phyloP scores from a whole-genome alignment of 2,113 vertebrate genomes.

The Tychaedon coryphoeus region DNA sequence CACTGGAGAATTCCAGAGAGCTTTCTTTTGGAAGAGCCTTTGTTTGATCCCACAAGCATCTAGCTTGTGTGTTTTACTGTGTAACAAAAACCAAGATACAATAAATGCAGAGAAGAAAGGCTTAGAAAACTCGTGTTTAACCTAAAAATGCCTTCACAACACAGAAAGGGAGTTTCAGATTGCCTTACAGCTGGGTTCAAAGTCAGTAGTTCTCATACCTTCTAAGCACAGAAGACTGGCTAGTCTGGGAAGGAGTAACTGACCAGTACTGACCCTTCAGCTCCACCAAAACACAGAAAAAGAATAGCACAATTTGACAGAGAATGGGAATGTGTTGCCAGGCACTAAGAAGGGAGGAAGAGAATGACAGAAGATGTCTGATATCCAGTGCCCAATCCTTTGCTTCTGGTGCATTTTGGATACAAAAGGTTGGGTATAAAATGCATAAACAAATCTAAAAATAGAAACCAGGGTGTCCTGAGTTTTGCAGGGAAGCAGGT shows the following conservation, averaged over 20 bases:
- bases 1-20: background rate
- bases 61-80: background rate
- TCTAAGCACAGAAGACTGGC: background rate
- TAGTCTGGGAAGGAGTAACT: background rate
- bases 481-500: background rate
- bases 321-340: background rate
- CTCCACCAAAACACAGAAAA: background rate
- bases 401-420: background rate
- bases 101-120: background rate
- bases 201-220: background rate
- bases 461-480: background rate
- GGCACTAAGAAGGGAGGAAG: background rate
- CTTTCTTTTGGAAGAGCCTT: background rate
- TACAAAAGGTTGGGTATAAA: background rate
- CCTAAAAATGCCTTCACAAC: background rate
- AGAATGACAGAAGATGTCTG: background rate
- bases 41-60: background rate
- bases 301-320: background rate
- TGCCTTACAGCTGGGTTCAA: background rate
- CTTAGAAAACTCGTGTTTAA: background rate
- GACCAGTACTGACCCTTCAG: background rate
- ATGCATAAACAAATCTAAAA: background rate
- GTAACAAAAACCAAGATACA: background rate
- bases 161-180: background rate
- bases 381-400: background rate